Conservation (phyloP, 2,113 vertebrate species). For the Bufo gargarizans region DNA sequence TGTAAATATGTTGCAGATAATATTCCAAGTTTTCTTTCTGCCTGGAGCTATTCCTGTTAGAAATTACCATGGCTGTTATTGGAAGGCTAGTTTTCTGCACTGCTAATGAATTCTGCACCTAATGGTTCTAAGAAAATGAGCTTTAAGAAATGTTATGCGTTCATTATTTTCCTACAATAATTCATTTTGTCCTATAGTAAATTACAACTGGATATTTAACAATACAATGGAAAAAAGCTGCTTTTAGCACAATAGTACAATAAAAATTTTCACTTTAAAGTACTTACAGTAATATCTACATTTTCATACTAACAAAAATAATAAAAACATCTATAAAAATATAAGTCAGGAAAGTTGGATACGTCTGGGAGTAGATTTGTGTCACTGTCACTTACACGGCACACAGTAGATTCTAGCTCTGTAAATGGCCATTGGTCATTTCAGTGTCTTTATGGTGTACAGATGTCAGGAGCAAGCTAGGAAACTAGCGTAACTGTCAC, state of each 20-base stretch:
- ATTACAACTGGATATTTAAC: not conserved
- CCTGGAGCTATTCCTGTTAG: slow-evolving; percentile 12
- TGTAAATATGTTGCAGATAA: slow-evolving; percentile 3
- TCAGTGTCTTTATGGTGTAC: no score
- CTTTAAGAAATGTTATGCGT: not conserved
- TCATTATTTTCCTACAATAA: not conserved
- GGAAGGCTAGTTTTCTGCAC: not conserved
- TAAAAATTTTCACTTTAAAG: not conserved
- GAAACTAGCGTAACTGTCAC: no score
- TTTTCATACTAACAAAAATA: not conserved
- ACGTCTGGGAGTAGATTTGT: no score
- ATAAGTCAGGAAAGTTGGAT: not conserved
- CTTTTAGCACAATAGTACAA: not conserved
- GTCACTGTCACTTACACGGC: no score
- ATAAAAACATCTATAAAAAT: not conserved
- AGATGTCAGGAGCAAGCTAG: no score
- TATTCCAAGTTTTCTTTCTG: not conserved
- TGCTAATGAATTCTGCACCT: slow-evolving; percentile 13
- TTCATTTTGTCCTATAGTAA: not conserved
- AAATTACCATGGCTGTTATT: slow-evolving; percentile 9
- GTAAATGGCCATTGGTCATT: no score
- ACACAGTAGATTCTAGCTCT: no score
- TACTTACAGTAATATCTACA: not conserved
- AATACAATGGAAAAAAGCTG: not conserved
- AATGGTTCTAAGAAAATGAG: slow-evolving; percentile 24